phyloP scores from a whole-genome alignment of 2,888 invertebrate species.

The Drosophila putrida region DNA sequence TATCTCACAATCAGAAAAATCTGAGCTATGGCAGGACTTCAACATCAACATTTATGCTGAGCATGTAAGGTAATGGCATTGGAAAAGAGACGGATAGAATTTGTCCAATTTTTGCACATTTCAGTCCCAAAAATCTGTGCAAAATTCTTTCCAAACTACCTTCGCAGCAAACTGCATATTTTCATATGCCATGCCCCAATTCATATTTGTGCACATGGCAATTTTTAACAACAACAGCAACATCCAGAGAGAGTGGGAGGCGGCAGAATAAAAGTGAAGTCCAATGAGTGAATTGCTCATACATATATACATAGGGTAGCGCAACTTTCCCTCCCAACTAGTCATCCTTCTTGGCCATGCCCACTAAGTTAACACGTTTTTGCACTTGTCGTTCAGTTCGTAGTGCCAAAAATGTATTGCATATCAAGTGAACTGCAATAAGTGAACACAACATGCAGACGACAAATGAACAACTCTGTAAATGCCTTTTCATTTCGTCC shows the following conservation, averaged over 20 bases:
- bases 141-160: constrained; percentile 28
- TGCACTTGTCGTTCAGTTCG: constrained; percentile 64
- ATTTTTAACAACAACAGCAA: constrained; percentile 11
- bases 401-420: constrained; percentile 56
- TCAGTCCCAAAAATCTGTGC: neutral
- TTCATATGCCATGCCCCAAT: constrained; percentile 37
- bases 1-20: neutral
- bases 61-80: neutral
- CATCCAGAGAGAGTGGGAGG: neutral
- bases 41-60: neutral
- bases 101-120: constrained; percentile 12
- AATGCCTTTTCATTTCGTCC: constrained; percentile 65
- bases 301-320: constrained; percentile 5
- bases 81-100: neutral
- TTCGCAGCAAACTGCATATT: constrained; percentile 34
- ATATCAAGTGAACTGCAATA: constrained; percentile 66
- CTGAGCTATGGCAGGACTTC: neutral
- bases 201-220: constrained; percentile 45
- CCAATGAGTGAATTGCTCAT: neutral
- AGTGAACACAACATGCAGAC: constrained; percentile 44
- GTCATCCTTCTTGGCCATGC: constrained; percentile 21
- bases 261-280: constrained; percentile 6
- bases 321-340: neutral
- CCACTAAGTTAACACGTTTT: constrained; percentile 69
- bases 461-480: constrained; percentile 63